Evolutionary conservation across 2,797 vertebrate species (phyloP), one percentile per base, ranked within the genome.

Genomic region (Saxicola maurus): DNA sequence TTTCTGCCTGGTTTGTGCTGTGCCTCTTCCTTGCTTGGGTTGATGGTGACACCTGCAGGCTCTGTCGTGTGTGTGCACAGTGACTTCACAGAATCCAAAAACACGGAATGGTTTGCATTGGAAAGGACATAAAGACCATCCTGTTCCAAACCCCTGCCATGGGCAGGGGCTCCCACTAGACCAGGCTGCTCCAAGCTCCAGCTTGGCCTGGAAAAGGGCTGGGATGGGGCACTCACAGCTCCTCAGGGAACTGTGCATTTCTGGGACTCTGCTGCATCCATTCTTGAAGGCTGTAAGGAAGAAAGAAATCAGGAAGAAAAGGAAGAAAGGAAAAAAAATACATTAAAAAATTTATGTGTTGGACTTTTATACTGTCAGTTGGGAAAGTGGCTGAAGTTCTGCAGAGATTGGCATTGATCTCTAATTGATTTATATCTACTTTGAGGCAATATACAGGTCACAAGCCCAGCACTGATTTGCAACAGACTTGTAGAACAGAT

Each of bases 1-100:
- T 53, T 67, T 38, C 43, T 62, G 66, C 62, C 7, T 1, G 0
- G 3, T 33, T 73, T 19, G 23, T 2, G 11, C 35, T 8, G 37
- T 43, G 24, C 24, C 14, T 66, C 31, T 92, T 56, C n/a, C 31
- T 95, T 95, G 46, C 42, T 79, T 68, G 89, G 89, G 92, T 94
- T 90, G 86, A 86, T 92, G 89, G 92, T 96, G 97, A 87, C 97
- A 97, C 82, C 97, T 97, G 86, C 85, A 94, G 97, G 96, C 72
- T 53, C 1, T 6, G 8, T 40, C 0, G 14, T 52, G 89, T 88
- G 55, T 3, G 8, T 11, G 69, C 74, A 56, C 60, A 28, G 31
- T 11, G 31, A 62, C 24, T 69, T 23, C 2, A 27, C 17, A 76
- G 71, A 68, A 43, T 25, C 27, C 24, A 8, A 5, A 69, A 64